Evolutionary conservation across 2,797 vertebrate species (phyloP).

Genomic region (Chloroceryle amazona): DNA sequence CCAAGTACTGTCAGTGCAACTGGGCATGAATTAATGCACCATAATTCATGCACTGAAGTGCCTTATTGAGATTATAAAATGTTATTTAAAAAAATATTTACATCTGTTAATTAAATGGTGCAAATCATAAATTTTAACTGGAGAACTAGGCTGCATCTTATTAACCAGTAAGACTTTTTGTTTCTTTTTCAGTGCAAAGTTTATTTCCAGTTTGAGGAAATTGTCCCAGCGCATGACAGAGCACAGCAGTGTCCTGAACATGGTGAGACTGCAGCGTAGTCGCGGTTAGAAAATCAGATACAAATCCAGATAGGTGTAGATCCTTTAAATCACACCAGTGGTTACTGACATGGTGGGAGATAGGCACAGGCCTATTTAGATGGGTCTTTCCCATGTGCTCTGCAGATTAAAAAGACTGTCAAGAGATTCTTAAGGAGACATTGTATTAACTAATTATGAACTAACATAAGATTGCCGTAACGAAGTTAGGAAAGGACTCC

Average conservation of each 20-base stretch:
- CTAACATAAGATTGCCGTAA: neutral
- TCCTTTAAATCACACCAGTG: neutral
- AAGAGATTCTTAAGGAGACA: neutral
- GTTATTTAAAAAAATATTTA: constrained; percentile 71
- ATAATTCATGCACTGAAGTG: constrained; percentile 44
- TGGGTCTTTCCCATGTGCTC: neutral
- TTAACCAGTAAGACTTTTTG: neutral
- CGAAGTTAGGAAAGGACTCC: neutral
- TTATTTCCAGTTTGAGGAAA: neutral
- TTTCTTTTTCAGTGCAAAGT: neutral
- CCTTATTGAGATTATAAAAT: constrained; percentile 56
- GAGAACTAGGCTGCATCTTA: constrained; percentile 9
- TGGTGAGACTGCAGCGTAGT: neutral
- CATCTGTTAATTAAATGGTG: constrained; percentile 61
- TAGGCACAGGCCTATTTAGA: neutral
- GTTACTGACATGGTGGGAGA: neutral
- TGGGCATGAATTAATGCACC: constrained; percentile 57
- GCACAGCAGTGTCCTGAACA: neutral
- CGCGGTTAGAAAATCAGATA: neutral
- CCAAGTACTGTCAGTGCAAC: constrained; percentile 52
- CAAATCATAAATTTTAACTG: constrained; percentile 42
- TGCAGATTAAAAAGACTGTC: neutral
- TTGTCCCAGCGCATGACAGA: neutral
- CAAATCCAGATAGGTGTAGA: neutral
- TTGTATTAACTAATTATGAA: neutral